phyloP scores from a whole-genome alignment of 2,888 invertebrate species.

The Aleiodes testaceus region DNA sequence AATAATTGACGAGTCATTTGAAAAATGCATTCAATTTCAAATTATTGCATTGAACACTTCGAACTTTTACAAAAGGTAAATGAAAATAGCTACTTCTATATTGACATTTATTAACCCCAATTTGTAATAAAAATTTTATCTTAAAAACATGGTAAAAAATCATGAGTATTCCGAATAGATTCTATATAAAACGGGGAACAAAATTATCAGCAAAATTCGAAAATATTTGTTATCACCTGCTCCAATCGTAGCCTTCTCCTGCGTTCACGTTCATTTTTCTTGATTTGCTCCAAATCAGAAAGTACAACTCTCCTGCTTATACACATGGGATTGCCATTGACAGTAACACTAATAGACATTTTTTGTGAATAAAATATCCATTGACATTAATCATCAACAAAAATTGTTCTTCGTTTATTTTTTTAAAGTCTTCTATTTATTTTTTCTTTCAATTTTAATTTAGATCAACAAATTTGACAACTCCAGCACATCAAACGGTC shows the following conservation, averaged over 20 bases:
- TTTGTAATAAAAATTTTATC: no score
- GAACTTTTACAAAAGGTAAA: no score
- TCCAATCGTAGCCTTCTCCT: constrained; percentile 77
- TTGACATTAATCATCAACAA: no score
- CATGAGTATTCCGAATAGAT: neutral
- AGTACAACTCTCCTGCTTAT: constrained; percentile 74
- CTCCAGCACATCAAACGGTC: no score
- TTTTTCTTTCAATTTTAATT: no score
- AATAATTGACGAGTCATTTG: neutral
- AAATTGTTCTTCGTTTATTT: no score
- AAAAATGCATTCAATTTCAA: constrained; percentile 1
- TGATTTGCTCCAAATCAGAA: constrained; percentile 74
- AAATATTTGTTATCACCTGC: constrained; percentile 73
- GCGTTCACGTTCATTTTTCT: constrained; percentile 76
- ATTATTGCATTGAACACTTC: neutral
- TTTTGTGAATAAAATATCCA: constrained; percentile 45
- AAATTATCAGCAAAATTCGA: neutral
- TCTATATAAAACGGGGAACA: neutral
- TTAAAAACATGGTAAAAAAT: neutral
- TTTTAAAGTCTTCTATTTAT: no score
- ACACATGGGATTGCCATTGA: constrained; percentile 75
- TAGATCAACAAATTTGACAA: no score
- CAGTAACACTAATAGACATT: constrained; percentile 79
- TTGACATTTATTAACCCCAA: no score
- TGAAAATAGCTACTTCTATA: no score